Base-by-base conservation (phyloP, 2,113 vertebrate species). In the Micronycteris hirsuta region DNA sequence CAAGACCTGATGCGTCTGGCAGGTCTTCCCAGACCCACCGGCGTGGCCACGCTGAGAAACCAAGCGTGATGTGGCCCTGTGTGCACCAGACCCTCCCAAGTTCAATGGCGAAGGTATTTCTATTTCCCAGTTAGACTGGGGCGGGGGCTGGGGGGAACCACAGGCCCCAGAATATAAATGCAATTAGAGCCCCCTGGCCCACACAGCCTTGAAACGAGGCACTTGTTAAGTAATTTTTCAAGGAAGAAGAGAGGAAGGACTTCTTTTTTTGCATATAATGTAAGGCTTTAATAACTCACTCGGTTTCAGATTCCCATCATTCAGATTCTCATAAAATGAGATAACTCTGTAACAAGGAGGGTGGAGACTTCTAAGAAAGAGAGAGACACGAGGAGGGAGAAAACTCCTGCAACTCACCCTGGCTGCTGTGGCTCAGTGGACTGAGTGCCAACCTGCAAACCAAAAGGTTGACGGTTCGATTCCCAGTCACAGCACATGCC, bases 41-140 rank as follows among this genome's bases (percentile, higher is more conserved):
- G 56, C 19, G 45, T 19, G 7, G 89, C 33, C 5, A 15, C 0
- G 5, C 67, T 2, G 2, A 4, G 15, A 73, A 70, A 24, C 43
- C 52, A 47, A 0, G 3, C 3, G 0, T 0, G 28, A 43, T 0
- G 0, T n/a, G 33, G 56, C 47, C 83, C 19, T 0, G 4, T 9
- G 84, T 20, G 54, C 38, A 49, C 10, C 49, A 38, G 19, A 76
- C 15, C n/a, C 56, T 67, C 45, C 33, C 84, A 15, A n/a, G 56
- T 4, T 33, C 58, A 31, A 7, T 2, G 4, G 41, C 15, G 78
- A 68, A 63, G 52, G 24, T 13, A 85, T 22, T 63, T 61, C 70
- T 71, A 6, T 38, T 65, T 26, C n/a, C 73, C 8, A 49, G 65
- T 28, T 28, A n/a, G 80, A 38, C 14, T 28, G 17, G 19, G 63